phyloP scores from a whole-genome alignment of 2,797 vertebrate genomes.

The Alca torda region DNA sequence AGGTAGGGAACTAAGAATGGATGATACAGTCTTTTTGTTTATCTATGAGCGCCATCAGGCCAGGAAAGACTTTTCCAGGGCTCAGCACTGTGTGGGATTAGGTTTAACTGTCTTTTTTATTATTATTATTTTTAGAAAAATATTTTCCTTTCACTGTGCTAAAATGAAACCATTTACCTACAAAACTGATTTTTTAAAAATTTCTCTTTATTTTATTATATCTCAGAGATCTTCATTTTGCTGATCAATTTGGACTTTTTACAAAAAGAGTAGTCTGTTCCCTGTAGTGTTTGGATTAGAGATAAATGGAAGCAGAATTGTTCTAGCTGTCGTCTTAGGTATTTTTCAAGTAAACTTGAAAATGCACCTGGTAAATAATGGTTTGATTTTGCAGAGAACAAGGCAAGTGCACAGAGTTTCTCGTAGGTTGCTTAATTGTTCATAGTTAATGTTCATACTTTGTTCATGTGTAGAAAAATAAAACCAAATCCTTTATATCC shows the following conservation, averaged over 20 bases:
- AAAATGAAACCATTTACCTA: background rate
- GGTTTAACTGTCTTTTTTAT: background rate
- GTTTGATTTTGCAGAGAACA: background rate
- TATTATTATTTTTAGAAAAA: background rate
- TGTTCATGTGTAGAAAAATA: background rate
- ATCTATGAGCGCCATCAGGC: background rate
- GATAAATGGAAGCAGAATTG: background rate
- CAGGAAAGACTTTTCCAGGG: background rate
- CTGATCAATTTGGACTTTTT: background rate
- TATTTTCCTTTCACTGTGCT: background rate
- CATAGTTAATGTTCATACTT: background rate
- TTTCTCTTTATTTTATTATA: background rate
- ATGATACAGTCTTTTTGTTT: background rate
- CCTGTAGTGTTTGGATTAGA: background rate
- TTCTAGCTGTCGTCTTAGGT: background rate
- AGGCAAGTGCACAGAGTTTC: background rate
- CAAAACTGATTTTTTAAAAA: background rate
- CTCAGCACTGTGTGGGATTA: background rate
- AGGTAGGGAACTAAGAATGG: background rate
- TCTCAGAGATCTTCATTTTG: background rate
- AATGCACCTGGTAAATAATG: background rate
- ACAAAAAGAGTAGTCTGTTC: background rate
- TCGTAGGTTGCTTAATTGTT: background rate
- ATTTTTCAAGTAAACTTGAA: background rate
- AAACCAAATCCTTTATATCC: background rate